Evolutionary conservation across 2,113 vertebrate genomes (phyloP), one percentile per base, ranked within the genome.

Genomic region (Rhegmatorhina hoffmannsi): DNA sequence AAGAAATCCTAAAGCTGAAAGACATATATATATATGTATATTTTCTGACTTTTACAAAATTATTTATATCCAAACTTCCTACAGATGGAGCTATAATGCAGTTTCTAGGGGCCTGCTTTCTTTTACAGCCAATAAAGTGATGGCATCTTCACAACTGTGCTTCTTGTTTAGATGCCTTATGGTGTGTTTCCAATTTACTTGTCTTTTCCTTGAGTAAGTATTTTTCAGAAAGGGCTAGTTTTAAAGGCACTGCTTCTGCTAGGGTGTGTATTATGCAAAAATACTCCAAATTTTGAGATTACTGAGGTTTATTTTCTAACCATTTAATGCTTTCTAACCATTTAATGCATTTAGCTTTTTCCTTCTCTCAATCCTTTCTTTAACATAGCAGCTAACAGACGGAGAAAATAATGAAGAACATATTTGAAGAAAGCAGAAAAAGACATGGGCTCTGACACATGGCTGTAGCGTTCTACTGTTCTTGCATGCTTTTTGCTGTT

Each of bases 1-100:
- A 40, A 67, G 46, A 84, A 72, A 34, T 24, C 8, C 10, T 10
- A 53, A n/a, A 55, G 10, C 13, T 74, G 43, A 50, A 9, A 17
- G 5, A 63, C 5, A 13, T 34, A 76, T 29, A 20, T 3, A 4
- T 3, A 4, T 50, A 3, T 24, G 5, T 60, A 2, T 56, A 40
- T 92, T 64, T 91, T 44, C 81, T 85, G 58, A 69, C 17, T 85
- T 34, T 85, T 34, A 68, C 28, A 43, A 49, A 60, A 89, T 82
- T 91, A 84, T 91, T 92, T 82, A 82, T 87, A 58, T 92, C 49
- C 74, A 79, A 38, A 70, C 40, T 87, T 95, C 94, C 96, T 97
- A 96, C 87, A 96, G 95, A 83, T 95, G 96, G 95, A 95, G 94
- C 96, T 96, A 85, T 87, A 89, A 92, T 49, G 91, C 94, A 94